Conservation (phyloP, 2,113 vertebrate species). For the Astur gentilis region DNA sequence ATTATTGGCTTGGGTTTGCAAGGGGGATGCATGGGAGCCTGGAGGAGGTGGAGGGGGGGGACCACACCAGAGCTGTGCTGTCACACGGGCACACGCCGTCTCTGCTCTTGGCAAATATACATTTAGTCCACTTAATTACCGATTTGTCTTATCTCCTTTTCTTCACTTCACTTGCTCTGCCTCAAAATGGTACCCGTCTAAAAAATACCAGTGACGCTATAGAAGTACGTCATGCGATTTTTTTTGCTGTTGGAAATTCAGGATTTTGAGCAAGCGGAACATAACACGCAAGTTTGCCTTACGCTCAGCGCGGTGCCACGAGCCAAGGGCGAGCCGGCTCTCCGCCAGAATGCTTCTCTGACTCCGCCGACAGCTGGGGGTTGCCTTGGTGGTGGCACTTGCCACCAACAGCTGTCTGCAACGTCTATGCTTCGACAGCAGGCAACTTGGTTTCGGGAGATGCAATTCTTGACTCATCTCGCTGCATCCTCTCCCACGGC, state of each 20-base stretch:
- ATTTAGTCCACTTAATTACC: fast-evolving
- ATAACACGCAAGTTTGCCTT: fast-evolving
- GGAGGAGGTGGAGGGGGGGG: neutral
- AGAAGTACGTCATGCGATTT: fast-evolving
- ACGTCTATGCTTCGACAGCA: neutral
- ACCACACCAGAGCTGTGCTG: fast-evolving
- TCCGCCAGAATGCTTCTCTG: fast-evolving
- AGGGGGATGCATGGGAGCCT: neutral
- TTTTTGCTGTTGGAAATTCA: neutral
- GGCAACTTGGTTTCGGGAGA: neutral
- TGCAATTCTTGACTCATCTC: too few species aligned
- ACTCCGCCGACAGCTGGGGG: neutral
- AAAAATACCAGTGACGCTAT: neutral
- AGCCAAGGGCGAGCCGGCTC: neutral
- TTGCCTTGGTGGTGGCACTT: neutral
- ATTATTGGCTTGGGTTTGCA: neutral
- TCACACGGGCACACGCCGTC: fast-evolving
- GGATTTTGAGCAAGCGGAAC: neutral
- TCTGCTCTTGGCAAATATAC: neutral
- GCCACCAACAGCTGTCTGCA: neutral
- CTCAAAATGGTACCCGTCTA: neutral
- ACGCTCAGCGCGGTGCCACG: fast-evolving
- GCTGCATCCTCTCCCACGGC: neutral
- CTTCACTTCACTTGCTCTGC: neutral
- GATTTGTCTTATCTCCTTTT: neutral